A percentile compares a stretch with the other conserved stretches of the same genome.
Conservation (phyloP, 2,888 invertebrate species). For the Lithophane socia region DNA sequence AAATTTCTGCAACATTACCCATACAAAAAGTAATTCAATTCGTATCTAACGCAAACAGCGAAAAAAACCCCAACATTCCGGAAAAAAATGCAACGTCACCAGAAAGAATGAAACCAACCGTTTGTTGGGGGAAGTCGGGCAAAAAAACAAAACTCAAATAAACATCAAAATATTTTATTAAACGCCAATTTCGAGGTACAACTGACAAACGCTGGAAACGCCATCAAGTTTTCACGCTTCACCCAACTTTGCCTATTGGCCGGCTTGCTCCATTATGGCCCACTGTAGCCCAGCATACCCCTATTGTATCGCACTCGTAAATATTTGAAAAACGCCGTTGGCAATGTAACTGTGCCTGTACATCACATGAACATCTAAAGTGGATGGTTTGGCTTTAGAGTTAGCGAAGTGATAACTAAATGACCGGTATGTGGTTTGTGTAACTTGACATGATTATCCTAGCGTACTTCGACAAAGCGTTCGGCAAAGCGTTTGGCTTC, state of each 20-base stretch:
- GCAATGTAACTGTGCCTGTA: conserved; percentile 45
- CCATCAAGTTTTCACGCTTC: conserved; percentile 78
- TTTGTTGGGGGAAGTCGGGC: conserved; percentile 3
- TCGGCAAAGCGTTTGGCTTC: too few relatives aligned
- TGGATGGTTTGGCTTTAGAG: conserved; percentile 35
- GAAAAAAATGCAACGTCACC: conserved; percentile 27
- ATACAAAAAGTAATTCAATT: neutral
- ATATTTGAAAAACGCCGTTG: conserved; percentile 76
- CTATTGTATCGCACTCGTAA: conserved; percentile 76
- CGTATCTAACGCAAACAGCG: neutral
- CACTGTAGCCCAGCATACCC: conserved; percentile 45
- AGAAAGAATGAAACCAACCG: conserved; percentile 30
- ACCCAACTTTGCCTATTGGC: conserved; percentile 39
- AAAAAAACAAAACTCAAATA: conserved; percentile 36
- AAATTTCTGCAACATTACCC: conserved; percentile 26
- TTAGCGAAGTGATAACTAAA: conserved; percentile 1
- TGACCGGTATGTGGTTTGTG: neutral
- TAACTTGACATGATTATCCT: neutral
- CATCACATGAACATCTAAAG: conserved; percentile 51
- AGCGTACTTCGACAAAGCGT: too few relatives aligned
- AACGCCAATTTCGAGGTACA: conserved; percentile 70
- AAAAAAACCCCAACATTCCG: neutral
- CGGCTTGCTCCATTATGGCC: conserved; percentile 15
- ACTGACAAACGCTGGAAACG: conserved; percentile 70
- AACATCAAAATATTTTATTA: conserved; percentile 74